Evolutionary conservation across 2,797 vertebrate species (phyloP).

Genomic region (Alcedo quadribrachys): DNA sequence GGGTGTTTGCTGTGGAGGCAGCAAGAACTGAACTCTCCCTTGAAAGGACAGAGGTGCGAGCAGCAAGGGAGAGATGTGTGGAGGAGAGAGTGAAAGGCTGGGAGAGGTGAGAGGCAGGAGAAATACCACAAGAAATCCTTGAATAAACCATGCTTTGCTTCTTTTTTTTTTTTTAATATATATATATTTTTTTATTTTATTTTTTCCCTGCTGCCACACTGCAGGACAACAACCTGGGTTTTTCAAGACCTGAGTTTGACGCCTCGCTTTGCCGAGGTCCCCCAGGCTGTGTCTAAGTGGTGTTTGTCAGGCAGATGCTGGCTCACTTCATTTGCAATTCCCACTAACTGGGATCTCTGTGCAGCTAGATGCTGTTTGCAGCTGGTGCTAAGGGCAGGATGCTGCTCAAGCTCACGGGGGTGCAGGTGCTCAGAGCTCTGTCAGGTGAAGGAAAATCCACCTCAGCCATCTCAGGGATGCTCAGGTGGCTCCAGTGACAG

Average conservation of each 20-base stretch:
- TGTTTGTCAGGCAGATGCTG: neutral
- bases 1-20: neutral
- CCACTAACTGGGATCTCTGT: fast-evolving
- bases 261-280: neutral
- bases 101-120: neutral
- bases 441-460: neutral
- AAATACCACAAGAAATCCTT: neutral
- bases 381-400: fast-evolving
- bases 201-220: fast-evolving
- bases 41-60: neutral
- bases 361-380: fast-evolving
- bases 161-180: neutral
- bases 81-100: neutral
- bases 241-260: neutral
- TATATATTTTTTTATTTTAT: neutral
- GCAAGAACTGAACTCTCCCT: neutral
- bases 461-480: neutral
- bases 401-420: fast-evolving
- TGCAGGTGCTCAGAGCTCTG: fast-evolving
- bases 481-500: neutral
- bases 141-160: neutral
- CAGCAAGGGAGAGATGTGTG: fast-evolving
- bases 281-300: neutral
- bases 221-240: neutral
- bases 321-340: neutral